Evolutionary conservation across 2,113 vertebrate species (phyloP).

Genomic region (Herpetotheres cachinnans): DNA sequence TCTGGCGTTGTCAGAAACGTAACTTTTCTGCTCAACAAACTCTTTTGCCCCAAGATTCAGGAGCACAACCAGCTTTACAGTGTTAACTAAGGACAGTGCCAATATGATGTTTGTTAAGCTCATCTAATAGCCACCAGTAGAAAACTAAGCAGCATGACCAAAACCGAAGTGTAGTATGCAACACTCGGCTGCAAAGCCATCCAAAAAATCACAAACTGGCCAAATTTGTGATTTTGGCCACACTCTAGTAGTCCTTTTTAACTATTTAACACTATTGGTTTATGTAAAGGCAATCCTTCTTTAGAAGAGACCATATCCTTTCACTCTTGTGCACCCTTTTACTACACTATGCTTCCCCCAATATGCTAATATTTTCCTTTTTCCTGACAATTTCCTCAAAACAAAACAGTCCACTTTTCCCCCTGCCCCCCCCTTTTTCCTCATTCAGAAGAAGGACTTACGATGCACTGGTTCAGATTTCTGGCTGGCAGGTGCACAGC

Average conservation of each 20-base stretch:
- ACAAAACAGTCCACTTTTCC: background rate
- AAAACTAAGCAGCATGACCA: background rate
- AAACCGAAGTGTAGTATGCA: background rate
- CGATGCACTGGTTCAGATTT: background rate
- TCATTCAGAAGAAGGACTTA: background rate
- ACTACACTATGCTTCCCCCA: background rate
- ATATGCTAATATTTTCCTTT: background rate
- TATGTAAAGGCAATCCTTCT: background rate
- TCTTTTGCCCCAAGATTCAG: background rate
- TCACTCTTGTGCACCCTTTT: background rate
- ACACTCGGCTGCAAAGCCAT: background rate
- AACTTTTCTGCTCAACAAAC: background rate
- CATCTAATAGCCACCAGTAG: background rate
- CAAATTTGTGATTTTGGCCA: background rate
- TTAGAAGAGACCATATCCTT: background rate
- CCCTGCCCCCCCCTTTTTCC: no score
- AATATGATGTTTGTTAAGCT: no score
- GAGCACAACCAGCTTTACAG: background rate
- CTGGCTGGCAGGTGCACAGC: background rate
- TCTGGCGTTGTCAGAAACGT: background rate
- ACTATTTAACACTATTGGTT: background rate
- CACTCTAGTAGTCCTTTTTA: background rate
- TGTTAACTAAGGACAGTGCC: background rate
- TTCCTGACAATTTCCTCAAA: background rate
- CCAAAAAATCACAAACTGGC: background rate